Percentiles rank a stretch among this genome's conserved stretches.
Evolutionary conservation across 2,113 vertebrate species (phyloP).

Genomic region (Excalfactoria chinensis): DNA sequence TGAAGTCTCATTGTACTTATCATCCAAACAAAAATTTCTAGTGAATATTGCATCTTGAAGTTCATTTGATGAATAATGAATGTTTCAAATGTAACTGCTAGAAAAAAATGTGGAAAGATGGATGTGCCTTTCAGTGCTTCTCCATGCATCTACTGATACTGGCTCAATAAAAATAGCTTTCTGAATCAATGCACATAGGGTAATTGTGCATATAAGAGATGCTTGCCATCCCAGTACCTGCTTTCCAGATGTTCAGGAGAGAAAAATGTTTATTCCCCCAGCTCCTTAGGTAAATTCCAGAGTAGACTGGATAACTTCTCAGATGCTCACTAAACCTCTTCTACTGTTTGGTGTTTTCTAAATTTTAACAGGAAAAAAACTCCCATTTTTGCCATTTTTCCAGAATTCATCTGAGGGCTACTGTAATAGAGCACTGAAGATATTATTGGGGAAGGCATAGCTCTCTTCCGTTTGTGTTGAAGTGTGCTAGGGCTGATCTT

Average conservation of each 20-base stretch:
- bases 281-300: constrained; percentile 1
- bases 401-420: neutral
- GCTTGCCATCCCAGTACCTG: neutral
- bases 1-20: constrained; percentile 36
- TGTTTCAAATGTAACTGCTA: constrained; percentile 22
- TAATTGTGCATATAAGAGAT: neutral
- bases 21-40: neutral
- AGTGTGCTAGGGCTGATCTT: neutral
- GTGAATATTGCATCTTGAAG: neutral
- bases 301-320: neutral
- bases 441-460: neutral
- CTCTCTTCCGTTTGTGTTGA: neutral
- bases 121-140: neutral
- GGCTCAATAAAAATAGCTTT: neutral
- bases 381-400: neutral
- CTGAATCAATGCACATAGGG: neutral
- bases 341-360: neutral
- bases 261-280: neutral
- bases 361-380: neutral
- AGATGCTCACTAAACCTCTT: neutral
- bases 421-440: neutral
- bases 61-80: constrained; percentile 26
- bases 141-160: neutral
- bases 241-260: neutral
- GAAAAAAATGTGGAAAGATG: neutral